Evolutionary conservation across 2,797 vertebrate genomes (phyloP), one percentile per base, ranked within the genome.

Genomic region (Microctenopoma steveboyesi): DNA sequence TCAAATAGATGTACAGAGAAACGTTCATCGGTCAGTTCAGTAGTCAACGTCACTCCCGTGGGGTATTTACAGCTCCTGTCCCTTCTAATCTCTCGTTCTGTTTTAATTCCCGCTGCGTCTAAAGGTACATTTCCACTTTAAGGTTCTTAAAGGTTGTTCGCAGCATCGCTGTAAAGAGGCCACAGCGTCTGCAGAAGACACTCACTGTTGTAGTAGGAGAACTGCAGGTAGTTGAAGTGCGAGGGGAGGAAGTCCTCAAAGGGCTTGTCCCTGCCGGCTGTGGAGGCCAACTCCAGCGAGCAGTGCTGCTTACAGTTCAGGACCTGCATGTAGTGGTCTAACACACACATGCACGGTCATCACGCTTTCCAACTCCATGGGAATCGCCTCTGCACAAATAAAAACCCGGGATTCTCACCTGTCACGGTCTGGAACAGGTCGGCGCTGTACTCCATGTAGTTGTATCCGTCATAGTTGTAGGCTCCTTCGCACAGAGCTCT

Each of bases 151-250:
- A 18, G 18, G 18, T 18, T 18, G 18, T 18, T 18, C 1, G 18
- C 18, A 18, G 18, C 18, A 18, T 18, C 18, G 18, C 18, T 18
- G 18, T 18, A 18, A 18, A 18, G 18, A 18, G 18, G 28, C 28
- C 28, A 28, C 28, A 28, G 28, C 28, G 3, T 28, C 10, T 30
- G 46, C 7, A 2, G 10, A 37, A 10, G 15, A 42, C 5, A 77
- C 97, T 91, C 92, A 99, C 98, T 96, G 93, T 96, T 98, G 85
- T 98, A 96, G 91, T 98, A 98, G 81, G 98, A 95, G 86, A 99
- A 99, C 91, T 99, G 97, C 64, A 99, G 94, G 79, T 99, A 98
- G 90, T 99, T 97, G 86, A 96, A 97, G 67, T 96, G 96, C 0
- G 95, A 94, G 0, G 97, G 95, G 4, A 99, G 93, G 87, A 98